These are phyloP conservation scores for Dinoponera quadriceps DNA, from an alignment of 1,140 invertebrate species.

Conservation along the genomic window DNA sequence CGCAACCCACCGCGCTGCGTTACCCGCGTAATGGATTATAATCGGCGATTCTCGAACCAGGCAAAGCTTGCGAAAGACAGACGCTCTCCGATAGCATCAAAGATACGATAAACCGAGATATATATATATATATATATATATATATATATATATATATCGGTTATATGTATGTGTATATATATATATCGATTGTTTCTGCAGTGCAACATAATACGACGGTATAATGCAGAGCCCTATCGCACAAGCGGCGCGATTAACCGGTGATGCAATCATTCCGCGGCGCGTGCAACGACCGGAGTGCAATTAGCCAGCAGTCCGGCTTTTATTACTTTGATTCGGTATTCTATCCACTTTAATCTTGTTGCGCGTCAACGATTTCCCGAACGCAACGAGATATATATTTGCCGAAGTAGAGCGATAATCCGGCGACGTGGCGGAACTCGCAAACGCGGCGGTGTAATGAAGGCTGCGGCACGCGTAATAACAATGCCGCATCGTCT, in stretches of 20 bases:
- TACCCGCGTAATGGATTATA: slow-evolving; percentile 22
- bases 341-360: slow-evolving; percentile 45
- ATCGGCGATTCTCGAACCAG: slow-evolving; percentile 11
- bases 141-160: too few relatives aligned
- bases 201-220: background rate
- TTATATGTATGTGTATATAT: too few relatives aligned
- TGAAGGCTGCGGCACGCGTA: slow-evolving; percentile 8
- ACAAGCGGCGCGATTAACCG: background rate
- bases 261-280: background rate
- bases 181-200: slow-evolving; percentile 1
- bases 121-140: too few relatives aligned
- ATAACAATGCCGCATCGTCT: background rate
- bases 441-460: slow-evolving; percentile 6
- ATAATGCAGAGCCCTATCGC: background rate
- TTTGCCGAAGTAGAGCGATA: slow-evolving; percentile 35
- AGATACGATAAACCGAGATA: slow-evolving; percentile 22
- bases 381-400: slow-evolving; percentile 45
- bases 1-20: background rate
- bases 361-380: slow-evolving; percentile 40
- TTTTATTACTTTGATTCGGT: slow-evolving; percentile 38
- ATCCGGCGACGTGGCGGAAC: slow-evolving; percentile 1
- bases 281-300: slow-evolving; percentile 18
- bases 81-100: slow-evolving; percentile 13
- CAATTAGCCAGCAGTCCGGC: slow-evolving; percentile 18
- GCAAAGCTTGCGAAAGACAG: slow-evolving; percentile 9